These are phyloP conservation scores for Omphaloscelis lunosa DNA, from an alignment of 2,888 invertebrate species.

Conservation along the genomic window DNA sequence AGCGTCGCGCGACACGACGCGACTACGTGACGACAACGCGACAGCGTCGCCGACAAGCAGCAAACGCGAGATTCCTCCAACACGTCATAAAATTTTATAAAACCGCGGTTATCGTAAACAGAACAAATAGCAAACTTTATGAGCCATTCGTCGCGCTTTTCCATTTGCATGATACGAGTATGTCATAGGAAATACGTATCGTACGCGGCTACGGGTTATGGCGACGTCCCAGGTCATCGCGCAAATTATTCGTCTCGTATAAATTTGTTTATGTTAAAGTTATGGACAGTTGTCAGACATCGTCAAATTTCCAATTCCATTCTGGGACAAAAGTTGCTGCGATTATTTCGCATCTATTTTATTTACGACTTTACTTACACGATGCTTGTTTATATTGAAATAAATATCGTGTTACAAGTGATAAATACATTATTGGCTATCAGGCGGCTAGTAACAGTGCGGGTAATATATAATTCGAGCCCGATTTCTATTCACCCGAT, in stretches of 20 bases:
- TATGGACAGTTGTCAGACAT: constrained; percentile 68
- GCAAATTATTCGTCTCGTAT: constrained; percentile 73
- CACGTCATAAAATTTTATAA: constrained; percentile 86
- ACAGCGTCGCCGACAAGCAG: constrained; percentile 65
- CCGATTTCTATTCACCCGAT: constrained; percentile 57
- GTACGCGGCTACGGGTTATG: constrained; percentile 71
- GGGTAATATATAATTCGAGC: constrained; percentile 60
- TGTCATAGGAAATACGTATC: constrained; percentile 76
- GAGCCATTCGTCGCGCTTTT: constrained; percentile 86
- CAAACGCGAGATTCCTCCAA: constrained; percentile 77
- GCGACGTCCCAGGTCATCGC: constrained; percentile 73
- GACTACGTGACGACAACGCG: constrained; percentile 58
- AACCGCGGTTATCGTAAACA: constrained; percentile 89
- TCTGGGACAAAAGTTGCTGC: constrained; percentile 53
- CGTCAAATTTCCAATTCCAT: constrained; percentile 67
- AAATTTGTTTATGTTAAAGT: constrained; percentile 72
- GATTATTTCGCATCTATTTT: constrained; percentile 42
- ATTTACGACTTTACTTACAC: constrained; percentile 53
- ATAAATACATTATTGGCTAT: constrained; percentile 60
- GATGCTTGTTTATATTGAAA: constrained; percentile 48
- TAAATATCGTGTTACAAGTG: constrained; percentile 50
- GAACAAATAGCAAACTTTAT: constrained; percentile 88
- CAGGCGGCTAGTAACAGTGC: constrained; percentile 45
- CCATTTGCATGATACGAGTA: constrained; percentile 86
- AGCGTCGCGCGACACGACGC: constrained; percentile 44